Evolutionary conservation across 2,113 vertebrate genomes (phyloP), one percentile per base, ranked within the genome.

Genomic region (Chloroceryle aenea): DNA sequence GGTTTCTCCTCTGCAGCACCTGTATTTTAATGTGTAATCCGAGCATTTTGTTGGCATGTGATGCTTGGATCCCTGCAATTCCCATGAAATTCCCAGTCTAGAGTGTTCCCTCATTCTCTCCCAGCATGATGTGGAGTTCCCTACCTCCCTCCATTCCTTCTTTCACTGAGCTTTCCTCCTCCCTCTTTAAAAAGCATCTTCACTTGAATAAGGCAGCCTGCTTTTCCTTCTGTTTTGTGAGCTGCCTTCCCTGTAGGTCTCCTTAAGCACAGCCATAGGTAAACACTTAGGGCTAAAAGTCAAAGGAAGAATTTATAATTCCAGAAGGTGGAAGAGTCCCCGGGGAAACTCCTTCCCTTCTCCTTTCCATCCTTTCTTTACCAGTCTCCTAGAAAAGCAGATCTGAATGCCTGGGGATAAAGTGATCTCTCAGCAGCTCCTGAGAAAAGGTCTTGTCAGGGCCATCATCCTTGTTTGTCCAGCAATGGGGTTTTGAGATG

Each of bases 11-110:
- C 40, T 58, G 61, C 73, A 47, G 20, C n/a, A 36, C 10, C 32
- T 45, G 1, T 17, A 68, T 9, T 22, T 68, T 43, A 17, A 50
- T 0, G 0, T 38, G 40, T 29, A 32, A 67, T 52, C 5, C 5
- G 72, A 42, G 19, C 16, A 12, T 9, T 42, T 8, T 43, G 21
- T 42, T 32, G 53, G 15, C 19, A 9, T 10, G 14, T 16, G 52
- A 7, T 11, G 18, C 36, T 42, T 72, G 15, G 8, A 52, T 67
- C 21, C 27, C 30, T 62, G 62, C 21, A 48, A 19, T 45, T 66
- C 52, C 36, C 10, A 10, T 47, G 16, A 59, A 83, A 59, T 64
- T 58, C 47, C 18, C 20, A 20, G 32, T 17, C 36, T 26, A 12
- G 53, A 40, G 9, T 9, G 19, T 63, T 52, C 38, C 14, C 14